Evolutionary conservation across 2,113 vertebrate genomes (phyloP), one percentile per base, ranked within the genome.

Genomic region (Lagopus muta): DNA sequence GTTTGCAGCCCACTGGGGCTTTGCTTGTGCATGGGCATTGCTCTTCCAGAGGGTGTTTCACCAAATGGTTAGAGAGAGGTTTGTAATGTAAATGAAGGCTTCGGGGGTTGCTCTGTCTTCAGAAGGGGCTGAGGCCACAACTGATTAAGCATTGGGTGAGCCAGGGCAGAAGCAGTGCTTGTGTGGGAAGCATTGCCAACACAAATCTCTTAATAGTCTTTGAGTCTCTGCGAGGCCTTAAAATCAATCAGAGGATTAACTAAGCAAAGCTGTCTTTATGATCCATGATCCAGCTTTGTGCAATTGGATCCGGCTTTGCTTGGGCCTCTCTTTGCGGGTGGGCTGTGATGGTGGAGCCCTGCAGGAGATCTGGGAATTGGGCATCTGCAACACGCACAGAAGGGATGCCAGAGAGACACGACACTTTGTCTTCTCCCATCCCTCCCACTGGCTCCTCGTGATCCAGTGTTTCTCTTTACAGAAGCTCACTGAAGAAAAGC

Each of bases 161-260:
- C 0, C 0, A 57, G 45, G 57, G 48, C 9, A 3, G 57, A 92
- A 74, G 11, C 14, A 4, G 60, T 69, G 88, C 88, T 67, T 60
- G 82, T 7, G 24, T 82, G 47, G 72, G 61, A 84, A 85, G 42
- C 62, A 10, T 60, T 11, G 13, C 88, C 89, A 70, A 32, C 82
- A 64, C 88, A 95, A 94, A 97, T 92, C 95, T 92, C 79, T 94
- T 96, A 95, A 96, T 86, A 94, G 92, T 19, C 78, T 90, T 92
- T 94, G 74, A 86, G 77, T 55, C 80, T 86, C 90, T 85, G 74
- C 40, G 55, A 89, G 95, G 82, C 89, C 75, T 92, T 94, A 66
- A 94, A 95, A 96, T 95, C 96, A 96, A 84, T 94, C 94, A 85
- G 82, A 82, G 94, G 95, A 96, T 97, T 97, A 97, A 90, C 72